Evolutionary conservation across 2,113 vertebrate species (phyloP), one percentile per base, ranked within the genome.

Genomic region (Pygathrix nemaeus): DNA sequence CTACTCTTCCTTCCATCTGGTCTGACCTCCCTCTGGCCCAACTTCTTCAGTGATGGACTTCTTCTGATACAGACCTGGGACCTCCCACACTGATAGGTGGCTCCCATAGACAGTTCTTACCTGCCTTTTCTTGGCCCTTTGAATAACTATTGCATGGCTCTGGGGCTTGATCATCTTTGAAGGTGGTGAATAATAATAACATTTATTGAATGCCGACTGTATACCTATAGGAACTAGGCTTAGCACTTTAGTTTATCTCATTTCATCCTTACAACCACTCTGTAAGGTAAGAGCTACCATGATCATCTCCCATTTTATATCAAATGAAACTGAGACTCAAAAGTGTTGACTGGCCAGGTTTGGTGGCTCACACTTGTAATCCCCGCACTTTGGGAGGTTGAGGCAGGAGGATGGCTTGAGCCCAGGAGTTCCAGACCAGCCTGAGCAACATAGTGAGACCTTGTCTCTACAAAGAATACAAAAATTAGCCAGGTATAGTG

Each of bases 261-360:
- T 79, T 84, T 91, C 27, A 94, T 52, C 61, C 12, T 84, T 18
- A 79, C 17, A 70, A 72, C 6, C 12, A 79, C 23, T 91, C 52
- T 80, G 3, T 84, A 64, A 84, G 27, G 40, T 45, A 84, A 88
- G 8, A 50, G 18, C 17, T 73, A 32, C 70, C 13, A 35, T 6
- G 3, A n/a, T 66, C 76, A 79, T 30, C 35, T 13, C 13, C 11
- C 12, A 16, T 90, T 84, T 94, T 93, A 90, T 35, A 75, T 27
- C n/a, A 84, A 95, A 83, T 50, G 17, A 95, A 92, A 80, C 18
- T 70, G 43, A 94, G 73, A 66, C 45, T 52, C 21, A 66, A 93
- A 90, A 90, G 45, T 20, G 3, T 64, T 79, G 61, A 64, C 61
- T 64, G 61, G 27, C 27, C 61, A 64, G 27, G 61, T 64, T 64